phyloP scores from a whole-genome alignment of 1,140 invertebrate species.

The Diorhabda carinulata region DNA sequence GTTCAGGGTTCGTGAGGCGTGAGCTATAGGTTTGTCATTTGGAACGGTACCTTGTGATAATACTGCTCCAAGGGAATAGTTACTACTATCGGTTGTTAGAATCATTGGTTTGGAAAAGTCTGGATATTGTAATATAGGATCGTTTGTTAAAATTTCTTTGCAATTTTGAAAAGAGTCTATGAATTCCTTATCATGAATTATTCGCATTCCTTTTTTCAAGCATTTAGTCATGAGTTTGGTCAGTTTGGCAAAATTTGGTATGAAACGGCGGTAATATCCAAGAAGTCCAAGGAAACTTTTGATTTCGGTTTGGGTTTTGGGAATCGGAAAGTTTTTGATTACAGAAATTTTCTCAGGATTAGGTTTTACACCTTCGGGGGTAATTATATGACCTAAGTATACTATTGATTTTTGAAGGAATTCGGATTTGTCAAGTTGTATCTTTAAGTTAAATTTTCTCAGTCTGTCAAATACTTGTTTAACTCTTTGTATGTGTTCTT shows the following conservation, averaged over 20 bases:
- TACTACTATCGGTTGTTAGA: conserved; percentile 41
- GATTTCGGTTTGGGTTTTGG: too few relatives aligned
- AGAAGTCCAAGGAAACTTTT: too few relatives aligned
- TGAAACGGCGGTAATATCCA: too few relatives aligned
- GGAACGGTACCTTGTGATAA: conserved; percentile 18
- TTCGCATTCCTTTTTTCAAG: conserved; percentile 19
- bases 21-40: conserved; percentile 42
- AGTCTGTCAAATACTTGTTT: conserved; percentile 40
- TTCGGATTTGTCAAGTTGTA: conserved; percentile 45
- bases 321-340: too few relatives aligned
- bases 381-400: conserved; percentile 46
- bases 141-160: conserved; percentile 21
- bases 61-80: conserved; percentile 22
- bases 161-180: conserved; percentile 13
- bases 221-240: conserved; percentile 32
- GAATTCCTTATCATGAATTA: conserved; percentile 13
- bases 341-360: conserved; percentile 40
- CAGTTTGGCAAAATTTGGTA: too few relatives aligned
- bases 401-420: conserved; percentile 44
- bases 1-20: too few relatives aligned
- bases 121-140: conserved; percentile 33
- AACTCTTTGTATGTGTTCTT: conserved; percentile 23
- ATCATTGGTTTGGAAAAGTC: conserved; percentile 43
- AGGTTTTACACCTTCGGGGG: conserved; percentile 41
- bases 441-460: conserved; percentile 41